A percentile compares a stretch with the other conserved stretches of the same genome.
These are phyloP conservation scores for Leptopilina syphax DNA, from an alignment of 2,888 invertebrate species.

Conservation along the genomic window DNA sequence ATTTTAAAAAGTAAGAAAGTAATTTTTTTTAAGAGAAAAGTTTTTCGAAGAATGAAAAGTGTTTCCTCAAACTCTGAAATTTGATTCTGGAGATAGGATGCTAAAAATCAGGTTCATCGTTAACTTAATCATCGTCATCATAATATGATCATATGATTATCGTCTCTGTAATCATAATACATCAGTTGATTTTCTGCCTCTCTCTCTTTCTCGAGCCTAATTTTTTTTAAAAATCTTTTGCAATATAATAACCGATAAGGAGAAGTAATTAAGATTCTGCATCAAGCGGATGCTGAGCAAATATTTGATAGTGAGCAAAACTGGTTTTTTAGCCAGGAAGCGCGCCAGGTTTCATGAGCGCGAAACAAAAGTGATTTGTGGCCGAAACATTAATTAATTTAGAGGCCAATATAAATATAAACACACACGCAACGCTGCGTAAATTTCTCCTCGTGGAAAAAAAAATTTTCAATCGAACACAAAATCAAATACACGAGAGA, in stretches of 20 bases:
- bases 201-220: conserved; percentile 11
- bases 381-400: conserved; percentile 38
- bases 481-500: no score
- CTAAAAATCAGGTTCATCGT: conserved; percentile 35
- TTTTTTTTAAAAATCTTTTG: conserved; percentile 14
- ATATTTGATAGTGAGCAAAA: conserved; percentile 38
- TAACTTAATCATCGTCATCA: conserved; percentile 39
- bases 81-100: neutral
- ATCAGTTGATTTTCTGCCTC: conserved; percentile 15
- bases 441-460: neutral
- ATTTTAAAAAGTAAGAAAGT: no score
- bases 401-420: neutral
- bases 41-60: no score
- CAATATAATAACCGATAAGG: conserved; percentile 33
- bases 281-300: conserved; percentile 37
- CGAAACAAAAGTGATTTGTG: conserved; percentile 37
- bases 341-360: conserved; percentile 4
- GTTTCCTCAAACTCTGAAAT: neutral
- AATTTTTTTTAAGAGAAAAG: no score
- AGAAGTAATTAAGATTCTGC: conserved; percentile 40
- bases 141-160: conserved; percentile 11
- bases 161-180: conserved; percentile 43
- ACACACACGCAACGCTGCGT: neutral
- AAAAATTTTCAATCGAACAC: no score
- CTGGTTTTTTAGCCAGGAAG: conserved; percentile 34